These are phyloP conservation scores for Pterophyllum scalare DNA, from an alignment of 2,113 vertebrate species.

Conservation along the genomic window DNA sequence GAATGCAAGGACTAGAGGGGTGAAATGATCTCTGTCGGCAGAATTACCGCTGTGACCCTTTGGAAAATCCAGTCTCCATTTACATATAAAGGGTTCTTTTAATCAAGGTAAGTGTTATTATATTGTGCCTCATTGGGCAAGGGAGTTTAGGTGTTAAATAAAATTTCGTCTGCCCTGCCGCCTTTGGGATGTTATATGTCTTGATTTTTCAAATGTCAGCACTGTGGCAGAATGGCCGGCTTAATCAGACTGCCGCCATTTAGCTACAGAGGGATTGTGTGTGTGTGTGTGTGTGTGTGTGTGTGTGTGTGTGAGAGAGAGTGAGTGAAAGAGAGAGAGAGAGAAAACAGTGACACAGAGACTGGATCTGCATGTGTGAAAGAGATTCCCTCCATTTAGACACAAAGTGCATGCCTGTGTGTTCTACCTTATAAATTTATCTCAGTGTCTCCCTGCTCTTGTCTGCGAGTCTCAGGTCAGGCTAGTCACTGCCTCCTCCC, in stretches of 20 bases:
- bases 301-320: slow-evolving; percentile 27
- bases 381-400: slow-evolving; percentile 87
- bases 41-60: slow-evolving; percentile 90
- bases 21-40: slow-evolving; percentile 91
- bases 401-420: slow-evolving; percentile 89
- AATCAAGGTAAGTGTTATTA: slow-evolving; percentile 99
- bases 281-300: slow-evolving; percentile 45
- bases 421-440: slow-evolving; percentile 94
- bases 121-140: slow-evolving; percentile 99
- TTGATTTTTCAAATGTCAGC: slow-evolving; percentile 99
- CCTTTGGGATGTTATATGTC: slow-evolving; percentile 95
- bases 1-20: slow-evolving; percentile 78
- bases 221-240: slow-evolving; percentile 92
- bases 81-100: slow-evolving; percentile 99
- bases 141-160: slow-evolving; percentile 97
- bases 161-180: slow-evolving; percentile 92
- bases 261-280: slow-evolving; percentile 81
- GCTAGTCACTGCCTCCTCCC: slow-evolving; percentile 76
- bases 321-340: neutral
- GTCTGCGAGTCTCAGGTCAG: slow-evolving; percentile 76
- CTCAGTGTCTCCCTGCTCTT: slow-evolving; percentile 89
- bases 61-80: slow-evolving; percentile 93
- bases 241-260: slow-evolving; percentile 96
- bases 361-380: slow-evolving; percentile 54
- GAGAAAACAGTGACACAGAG: slow-evolving; percentile 50